Conservation (phyloP, 2,797 vertebrate species). For the Onychomys torridus region DNA sequence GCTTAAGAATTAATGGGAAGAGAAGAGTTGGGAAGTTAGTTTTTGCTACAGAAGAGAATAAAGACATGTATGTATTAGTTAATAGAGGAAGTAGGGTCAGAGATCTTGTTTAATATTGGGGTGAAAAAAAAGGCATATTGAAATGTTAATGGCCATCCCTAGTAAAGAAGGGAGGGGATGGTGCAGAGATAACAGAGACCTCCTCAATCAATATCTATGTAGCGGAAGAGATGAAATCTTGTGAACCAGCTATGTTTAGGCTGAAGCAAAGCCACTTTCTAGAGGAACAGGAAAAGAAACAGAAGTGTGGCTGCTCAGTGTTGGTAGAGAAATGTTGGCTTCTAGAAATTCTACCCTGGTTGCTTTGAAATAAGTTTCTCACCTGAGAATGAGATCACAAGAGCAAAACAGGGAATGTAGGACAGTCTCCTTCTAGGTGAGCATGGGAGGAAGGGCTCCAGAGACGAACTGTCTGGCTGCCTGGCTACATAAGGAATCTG, state of each 20-base stretch:
- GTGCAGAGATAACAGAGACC: not conserved
- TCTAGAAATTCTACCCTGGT: conserved; percentile 54
- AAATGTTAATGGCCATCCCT: not conserved
- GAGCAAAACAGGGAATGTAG: not conserved
- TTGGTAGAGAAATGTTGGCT: not conserved
- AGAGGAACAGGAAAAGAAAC: not conserved
- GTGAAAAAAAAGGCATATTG: not conserved
- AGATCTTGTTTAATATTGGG: not conserved
- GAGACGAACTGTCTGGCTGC: not conserved
- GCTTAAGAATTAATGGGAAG: not conserved
- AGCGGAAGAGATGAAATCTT: not conserved
- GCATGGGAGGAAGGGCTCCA: not conserved
- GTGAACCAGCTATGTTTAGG: not conserved
- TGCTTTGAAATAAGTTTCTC: not conserved
- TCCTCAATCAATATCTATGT: not conserved
- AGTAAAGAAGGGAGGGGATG: not conserved
- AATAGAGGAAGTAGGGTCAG: not conserved
- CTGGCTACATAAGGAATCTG: not conserved
- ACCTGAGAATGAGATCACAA: not conserved
- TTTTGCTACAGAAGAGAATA: not conserved
- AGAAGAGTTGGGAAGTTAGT: not conserved
- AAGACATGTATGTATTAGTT: not conserved
- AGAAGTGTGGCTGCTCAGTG: not conserved
- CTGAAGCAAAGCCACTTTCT: not conserved
- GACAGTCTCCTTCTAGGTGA: not conserved